These are phyloP conservation scores for fruit fly (Drosophila melanogaster) DNA, from an alignment of 1,140 invertebrate genomes.

Conservation along the genomic window DNA sequence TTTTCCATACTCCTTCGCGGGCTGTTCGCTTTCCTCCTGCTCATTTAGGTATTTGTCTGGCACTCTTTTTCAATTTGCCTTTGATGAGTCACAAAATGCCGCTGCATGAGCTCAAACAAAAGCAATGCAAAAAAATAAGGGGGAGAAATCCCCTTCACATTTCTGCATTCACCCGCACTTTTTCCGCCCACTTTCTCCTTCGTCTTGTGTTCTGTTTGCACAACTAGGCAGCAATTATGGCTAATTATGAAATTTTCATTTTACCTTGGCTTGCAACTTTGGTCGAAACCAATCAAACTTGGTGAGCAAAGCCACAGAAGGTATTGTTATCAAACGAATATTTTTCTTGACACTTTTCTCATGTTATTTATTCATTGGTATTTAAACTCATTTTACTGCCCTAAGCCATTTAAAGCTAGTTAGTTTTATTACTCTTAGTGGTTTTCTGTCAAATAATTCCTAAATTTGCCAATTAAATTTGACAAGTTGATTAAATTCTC, in stretches of 20 bases:
- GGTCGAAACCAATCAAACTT: neutral
- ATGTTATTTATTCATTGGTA: too few relatives aligned
- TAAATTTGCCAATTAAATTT: slow-evolving; percentile 3
- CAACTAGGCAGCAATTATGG: slow-evolving; percentile 60
- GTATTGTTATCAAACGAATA: too few relatives aligned
- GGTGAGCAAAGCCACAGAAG: neutral
- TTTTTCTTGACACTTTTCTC: too few relatives aligned
- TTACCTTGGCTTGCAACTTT: slow-evolving; percentile 35
- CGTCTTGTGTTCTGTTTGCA: slow-evolving; percentile 50
- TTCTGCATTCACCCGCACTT: slow-evolving; percentile 4
- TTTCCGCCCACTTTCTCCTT: slow-evolving; percentile 38
- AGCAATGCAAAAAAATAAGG: neutral
- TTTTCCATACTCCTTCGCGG: slow-evolving; percentile 17
- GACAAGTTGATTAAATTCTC: neutral
- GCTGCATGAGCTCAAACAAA: slow-evolving; percentile 6
- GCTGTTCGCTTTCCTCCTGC: slow-evolving; percentile 40
- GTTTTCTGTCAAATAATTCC: neutral
- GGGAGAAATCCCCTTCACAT: slow-evolving; percentile 11
- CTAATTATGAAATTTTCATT: slow-evolving; percentile 58
- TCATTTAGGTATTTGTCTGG: slow-evolving; percentile 20
- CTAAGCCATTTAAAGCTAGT: neutral
- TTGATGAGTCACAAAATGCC: slow-evolving; percentile 54
- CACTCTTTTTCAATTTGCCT: slow-evolving; percentile 38
- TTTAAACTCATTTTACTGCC: too few relatives aligned
- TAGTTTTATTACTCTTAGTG: neutral